Evolutionary conservation across 2,113 vertebrate species (phyloP).

Genomic region (Leptocoma aspasia): DNA sequence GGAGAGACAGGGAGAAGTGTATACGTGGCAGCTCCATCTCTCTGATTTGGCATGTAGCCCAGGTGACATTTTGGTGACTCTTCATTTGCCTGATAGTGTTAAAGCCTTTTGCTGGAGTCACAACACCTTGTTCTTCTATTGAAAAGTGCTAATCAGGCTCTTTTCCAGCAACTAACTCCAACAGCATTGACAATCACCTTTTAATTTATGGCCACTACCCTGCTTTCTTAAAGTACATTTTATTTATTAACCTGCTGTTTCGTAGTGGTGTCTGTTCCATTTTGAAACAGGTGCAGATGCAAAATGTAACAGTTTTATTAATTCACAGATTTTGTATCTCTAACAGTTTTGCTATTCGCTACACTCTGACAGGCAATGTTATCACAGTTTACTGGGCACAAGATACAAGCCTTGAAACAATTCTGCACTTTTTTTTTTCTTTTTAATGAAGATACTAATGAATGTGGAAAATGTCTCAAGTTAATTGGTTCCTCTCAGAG

Average conservation of each 20-base stretch:
- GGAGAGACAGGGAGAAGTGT: background rate
- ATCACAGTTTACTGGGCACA: background rate
- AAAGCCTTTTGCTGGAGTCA: background rate
- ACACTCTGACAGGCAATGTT: background rate
- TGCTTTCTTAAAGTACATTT: background rate
- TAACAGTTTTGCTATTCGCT: background rate
- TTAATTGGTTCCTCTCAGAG: conserved; percentile 35
- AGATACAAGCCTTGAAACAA: conserved; percentile 10
- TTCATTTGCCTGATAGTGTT: background rate
- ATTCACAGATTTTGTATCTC: background rate
- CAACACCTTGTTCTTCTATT: background rate
- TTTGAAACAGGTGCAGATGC: background rate
- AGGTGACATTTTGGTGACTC: background rate
- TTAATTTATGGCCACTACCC: background rate
- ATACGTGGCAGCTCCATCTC: background rate
- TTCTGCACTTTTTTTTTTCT: background rate
- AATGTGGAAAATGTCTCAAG: conserved; percentile 19
- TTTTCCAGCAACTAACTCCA: background rate
- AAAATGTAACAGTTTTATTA: background rate
- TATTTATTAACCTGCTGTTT: background rate
- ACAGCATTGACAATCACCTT: background rate
- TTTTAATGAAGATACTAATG: background rate
- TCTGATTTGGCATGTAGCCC: background rate
- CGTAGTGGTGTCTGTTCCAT: background rate
- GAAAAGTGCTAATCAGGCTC: background rate